Evolutionary conservation across 1,140 invertebrate species (phyloP).

Genomic region (Cydia pomonella): DNA sequence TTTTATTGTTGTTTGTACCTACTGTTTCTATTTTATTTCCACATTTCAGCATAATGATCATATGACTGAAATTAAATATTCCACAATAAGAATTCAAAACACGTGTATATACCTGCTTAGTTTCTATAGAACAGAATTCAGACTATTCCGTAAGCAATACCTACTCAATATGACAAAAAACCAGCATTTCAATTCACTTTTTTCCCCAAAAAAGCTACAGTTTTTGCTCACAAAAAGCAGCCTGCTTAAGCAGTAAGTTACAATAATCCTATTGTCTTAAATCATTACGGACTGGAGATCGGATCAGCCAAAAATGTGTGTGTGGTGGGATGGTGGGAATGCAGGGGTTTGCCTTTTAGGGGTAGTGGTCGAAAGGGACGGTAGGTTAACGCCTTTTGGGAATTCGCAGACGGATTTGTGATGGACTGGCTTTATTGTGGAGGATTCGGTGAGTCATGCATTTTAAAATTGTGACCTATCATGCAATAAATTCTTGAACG

Average conservation of each 20-base stretch:
- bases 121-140: background rate
- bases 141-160: background rate
- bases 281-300: background rate
- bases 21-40: too few relatives aligned
- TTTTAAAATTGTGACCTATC: background rate
- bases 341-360: background rate
- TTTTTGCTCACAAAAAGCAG: slow-evolving; percentile 14
- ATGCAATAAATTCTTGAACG: background rate
- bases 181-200: background rate
- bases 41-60: too few relatives aligned
- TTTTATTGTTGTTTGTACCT: too few relatives aligned
- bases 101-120: too few relatives aligned
- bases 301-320: slow-evolving; percentile 6
- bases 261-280: slow-evolving; percentile 17
- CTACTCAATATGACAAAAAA: slow-evolving; percentile 14
- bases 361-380: background rate
- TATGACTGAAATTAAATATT: too few relatives aligned
- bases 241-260: slow-evolving; percentile 9
- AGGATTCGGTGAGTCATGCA: background rate
- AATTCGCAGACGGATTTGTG: slow-evolving; percentile 18
- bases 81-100: too few relatives aligned
- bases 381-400: slow-evolving; percentile 11
- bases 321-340: background rate
- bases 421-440: background rate
- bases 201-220: background rate